Evolutionary conservation across 2,888 invertebrate genomes (phyloP).

Genomic region (Catonia carolina): DNA sequence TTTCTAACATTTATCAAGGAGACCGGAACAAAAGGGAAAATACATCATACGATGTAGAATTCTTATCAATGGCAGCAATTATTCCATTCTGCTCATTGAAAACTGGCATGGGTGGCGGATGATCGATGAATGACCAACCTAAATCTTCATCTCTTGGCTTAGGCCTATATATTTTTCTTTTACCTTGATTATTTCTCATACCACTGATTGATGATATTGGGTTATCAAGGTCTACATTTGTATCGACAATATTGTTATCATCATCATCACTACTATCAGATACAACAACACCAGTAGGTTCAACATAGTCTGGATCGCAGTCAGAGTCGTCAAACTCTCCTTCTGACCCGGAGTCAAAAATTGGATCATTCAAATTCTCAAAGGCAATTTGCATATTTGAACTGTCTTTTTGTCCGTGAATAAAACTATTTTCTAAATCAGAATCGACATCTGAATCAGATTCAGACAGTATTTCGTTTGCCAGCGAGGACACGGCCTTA

Average conservation of each 20-base stretch:
- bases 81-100: conserved; percentile 12
- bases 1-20: background rate
- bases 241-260: too few species aligned
- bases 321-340: conserved; percentile 5
- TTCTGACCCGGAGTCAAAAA: conserved; percentile 11
- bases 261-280: background rate
- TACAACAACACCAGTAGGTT: conserved; percentile 2
- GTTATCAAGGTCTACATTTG: too few species aligned
- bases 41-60: conserved; percentile 14
- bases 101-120: conserved; percentile 7
- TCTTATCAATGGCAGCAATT: conserved; percentile 7
- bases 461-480: too few species aligned
- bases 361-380: conserved; percentile 6
- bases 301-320: conserved; percentile 1
- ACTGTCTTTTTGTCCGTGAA: too few species aligned
- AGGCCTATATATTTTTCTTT: conserved; percentile 6
- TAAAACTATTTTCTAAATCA: too few species aligned
- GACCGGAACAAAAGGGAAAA: conserved; percentile 14
- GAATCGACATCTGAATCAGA: too few species aligned
- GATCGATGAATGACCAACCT: conserved; percentile 14
- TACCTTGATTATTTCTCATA: too few species aligned
- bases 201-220: too few species aligned
- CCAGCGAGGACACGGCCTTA: too few species aligned
- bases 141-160: conserved; percentile 9
- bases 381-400: too few species aligned